phyloP scores from a whole-genome alignment of 2,797 vertebrate species.

The Xenops minutus region DNA sequence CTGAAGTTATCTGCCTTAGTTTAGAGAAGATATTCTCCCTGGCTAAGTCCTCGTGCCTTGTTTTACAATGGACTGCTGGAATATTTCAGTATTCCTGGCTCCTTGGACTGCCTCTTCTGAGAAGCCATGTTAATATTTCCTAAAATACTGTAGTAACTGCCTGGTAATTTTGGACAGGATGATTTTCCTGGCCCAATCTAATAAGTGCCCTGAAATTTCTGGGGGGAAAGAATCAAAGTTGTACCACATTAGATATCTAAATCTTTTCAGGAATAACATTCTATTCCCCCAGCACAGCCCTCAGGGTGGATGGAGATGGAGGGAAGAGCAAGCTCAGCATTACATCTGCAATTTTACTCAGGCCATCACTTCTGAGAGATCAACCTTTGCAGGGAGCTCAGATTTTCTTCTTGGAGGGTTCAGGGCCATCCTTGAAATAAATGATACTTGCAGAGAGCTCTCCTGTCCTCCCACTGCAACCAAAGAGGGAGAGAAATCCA shows the following conservation, averaged over 20 bases:
- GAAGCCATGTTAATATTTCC: neutral
- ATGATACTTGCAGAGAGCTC: neutral
- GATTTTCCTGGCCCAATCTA: neutral
- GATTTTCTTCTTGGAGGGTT: neutral
- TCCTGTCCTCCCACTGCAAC: accelerated
- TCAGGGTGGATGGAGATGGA: neutral
- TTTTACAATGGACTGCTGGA: neutral
- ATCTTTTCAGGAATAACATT: neutral
- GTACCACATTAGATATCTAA: neutral
- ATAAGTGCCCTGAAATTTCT: neutral
- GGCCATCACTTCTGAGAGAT: neutral
- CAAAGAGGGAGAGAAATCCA: neutral
- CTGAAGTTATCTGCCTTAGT: neutral
- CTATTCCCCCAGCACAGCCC: neutral
- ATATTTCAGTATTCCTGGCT: neutral
- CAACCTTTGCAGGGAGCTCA: neutral
- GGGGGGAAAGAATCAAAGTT: neutral
- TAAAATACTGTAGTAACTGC: neutral
- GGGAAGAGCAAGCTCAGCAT: neutral
- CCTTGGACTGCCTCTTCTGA: neutral
- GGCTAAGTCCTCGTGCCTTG: neutral
- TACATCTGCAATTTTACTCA: neutral
- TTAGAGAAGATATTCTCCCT: neutral
- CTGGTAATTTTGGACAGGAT: neutral
- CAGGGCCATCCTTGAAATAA: neutral